phyloP scores from a whole-genome alignment of 2,888 invertebrate genomes.

The Hypercompe scribonia region DNA sequence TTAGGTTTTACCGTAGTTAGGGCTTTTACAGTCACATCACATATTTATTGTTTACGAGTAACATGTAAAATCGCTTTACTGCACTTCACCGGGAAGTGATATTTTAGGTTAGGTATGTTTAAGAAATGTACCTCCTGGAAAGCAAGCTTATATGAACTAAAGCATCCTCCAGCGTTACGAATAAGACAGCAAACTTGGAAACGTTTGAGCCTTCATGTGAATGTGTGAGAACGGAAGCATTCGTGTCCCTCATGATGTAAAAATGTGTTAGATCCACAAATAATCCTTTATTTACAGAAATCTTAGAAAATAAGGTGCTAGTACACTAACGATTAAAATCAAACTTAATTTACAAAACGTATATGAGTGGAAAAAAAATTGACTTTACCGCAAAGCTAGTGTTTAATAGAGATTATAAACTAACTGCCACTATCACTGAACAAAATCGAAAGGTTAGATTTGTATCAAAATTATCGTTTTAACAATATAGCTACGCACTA shows the following conservation, averaged over 20 bases:
- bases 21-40: too few species aligned
- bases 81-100: constrained; percentile 41
- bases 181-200: background rate
- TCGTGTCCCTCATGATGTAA: background rate
- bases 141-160: background rate
- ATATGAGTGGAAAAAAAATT: too few species aligned
- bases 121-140: constrained; percentile 28
- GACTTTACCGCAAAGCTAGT: background rate
- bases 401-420: background rate
- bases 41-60: constrained; percentile 39
- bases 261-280: background rate
- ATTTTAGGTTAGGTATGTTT: constrained; percentile 35
- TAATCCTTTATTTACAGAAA: too few species aligned
- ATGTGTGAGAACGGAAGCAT: background rate
- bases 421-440: background rate
- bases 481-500: background rate
- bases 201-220: background rate
- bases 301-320: too few species aligned
- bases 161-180: background rate
- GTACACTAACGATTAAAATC: too few species aligned
- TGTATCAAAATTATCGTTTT: background rate
- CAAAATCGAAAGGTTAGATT: background rate
- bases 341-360: too few species aligned
- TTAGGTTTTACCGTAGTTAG: too few species aligned
- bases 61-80: constrained; percentile 42